Evolutionary conservation across 2,888 invertebrate species (phyloP), one percentile per base, ranked within the genome.

Genomic region (Pheosia gnoma): DNA sequence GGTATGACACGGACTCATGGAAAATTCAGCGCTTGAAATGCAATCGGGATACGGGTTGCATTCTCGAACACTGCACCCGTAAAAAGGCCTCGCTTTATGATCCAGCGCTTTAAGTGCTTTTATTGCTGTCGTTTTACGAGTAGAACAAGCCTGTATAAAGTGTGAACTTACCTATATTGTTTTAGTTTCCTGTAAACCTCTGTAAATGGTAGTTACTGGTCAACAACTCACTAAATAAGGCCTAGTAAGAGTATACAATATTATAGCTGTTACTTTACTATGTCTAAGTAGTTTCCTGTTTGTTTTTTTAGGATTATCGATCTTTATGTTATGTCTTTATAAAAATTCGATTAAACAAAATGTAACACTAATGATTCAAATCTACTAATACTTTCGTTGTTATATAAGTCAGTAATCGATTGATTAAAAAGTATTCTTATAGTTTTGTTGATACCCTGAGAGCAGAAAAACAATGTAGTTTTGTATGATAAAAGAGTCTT

Each of bases 11-110:
- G 63, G 61, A 64, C 86, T 90, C 88, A 90, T 93, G 81, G 81
- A 89, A 86, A 81, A 93, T 93, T 90, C 89, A 92, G 69, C 67
- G 82, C 86, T 71, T 86, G 89, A 90, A 90, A 84, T 91, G 92
- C 92, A 92, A 92, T 93, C 90, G 90, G 83, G 75, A 76, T 77
- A 73, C 81, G 63, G 82, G 82, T 70, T 89, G 90, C 89, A 89
- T 83, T 86, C 81, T 72, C 76, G 77, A 80, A 74, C 70, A 75
- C 71, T 78, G 78, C 86, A 87, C 83, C 83, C 74, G 78, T 77
- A 87, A 84, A 84, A 82, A 85, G 81, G 79, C 72, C 2, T 25
- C 25, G 73, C 69, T 80, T 80, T 79, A 80, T 81, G 80, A 78
- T 68, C 72, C 70, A 71, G 72, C 64, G 66, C 72, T 80, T 85